Conservation (phyloP, 2,113 vertebrate species). For the Brachypteracias leptosomus region DNA sequence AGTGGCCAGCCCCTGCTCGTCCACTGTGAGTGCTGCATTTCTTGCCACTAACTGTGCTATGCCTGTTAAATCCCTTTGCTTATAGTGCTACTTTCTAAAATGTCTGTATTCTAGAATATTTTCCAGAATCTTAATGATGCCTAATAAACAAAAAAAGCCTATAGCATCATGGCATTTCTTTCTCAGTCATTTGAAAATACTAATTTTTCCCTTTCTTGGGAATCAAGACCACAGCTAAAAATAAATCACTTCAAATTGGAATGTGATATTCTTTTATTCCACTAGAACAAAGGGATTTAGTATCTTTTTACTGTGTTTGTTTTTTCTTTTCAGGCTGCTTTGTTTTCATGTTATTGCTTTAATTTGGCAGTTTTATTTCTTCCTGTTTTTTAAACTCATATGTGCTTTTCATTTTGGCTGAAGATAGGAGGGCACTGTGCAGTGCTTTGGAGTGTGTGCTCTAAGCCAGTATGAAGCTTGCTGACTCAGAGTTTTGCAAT, state of each 20-base stretch:
- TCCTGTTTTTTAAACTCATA: constrained; percentile 31
- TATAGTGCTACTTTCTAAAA: constrained; percentile 37
- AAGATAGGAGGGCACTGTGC: not conserved
- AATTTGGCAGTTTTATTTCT: constrained; percentile 43
- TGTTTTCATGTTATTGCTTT: constrained; percentile 47
- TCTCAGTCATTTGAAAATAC: not conserved
- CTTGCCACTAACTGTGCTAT: constrained; percentile 67
- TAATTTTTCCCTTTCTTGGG: not conserved
- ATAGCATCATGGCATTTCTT: not conserved
- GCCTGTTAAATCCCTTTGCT: constrained; percentile 77
- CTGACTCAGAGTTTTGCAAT: not conserved
- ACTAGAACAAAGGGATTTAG: constrained; percentile 70
- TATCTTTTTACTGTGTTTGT: constrained; percentile 36
- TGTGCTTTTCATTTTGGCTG: constrained; percentile 10
- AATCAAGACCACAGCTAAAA: not conserved
- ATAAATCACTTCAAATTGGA: not conserved
- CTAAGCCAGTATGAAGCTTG: not conserved
- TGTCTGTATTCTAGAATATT: not conserved
- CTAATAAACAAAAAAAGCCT: not conserved
- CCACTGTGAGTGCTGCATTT: constrained; percentile 84
- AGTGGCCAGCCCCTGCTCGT: constrained; percentile 75
- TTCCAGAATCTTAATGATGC: not conserved
- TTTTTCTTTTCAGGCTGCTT: constrained; percentile 57
- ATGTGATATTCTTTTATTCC: not conserved
- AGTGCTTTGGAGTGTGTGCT: not conserved